These are phyloP conservation scores for Syritta pipiens DNA, from an alignment of 2,888 invertebrate genomes.

Conservation along the genomic window DNA sequence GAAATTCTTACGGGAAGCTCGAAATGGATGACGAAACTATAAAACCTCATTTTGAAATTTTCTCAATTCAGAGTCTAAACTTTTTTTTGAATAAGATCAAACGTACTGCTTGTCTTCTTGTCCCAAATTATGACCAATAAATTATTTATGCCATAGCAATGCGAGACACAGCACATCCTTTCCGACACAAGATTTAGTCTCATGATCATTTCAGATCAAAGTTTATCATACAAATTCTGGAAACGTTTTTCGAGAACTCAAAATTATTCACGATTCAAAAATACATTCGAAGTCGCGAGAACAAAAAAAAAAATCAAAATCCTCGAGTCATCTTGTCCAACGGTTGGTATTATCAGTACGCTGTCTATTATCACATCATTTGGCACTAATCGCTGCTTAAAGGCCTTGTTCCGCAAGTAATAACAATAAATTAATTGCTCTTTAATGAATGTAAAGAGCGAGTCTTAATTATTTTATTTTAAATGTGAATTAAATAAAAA, in stretches of 20 bases:
- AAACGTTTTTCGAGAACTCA: too few relatives aligned
- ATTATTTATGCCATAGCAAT: too few relatives aligned
- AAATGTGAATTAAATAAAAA: not conserved
- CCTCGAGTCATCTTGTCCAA: not conserved
- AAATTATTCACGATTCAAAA: not conserved
- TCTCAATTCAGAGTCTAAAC: too few relatives aligned
- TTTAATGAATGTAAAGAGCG: constrained; percentile 37
- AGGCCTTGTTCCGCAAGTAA: constrained; percentile 30
- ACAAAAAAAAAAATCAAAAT: not conserved
- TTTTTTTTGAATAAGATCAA: too few relatives aligned
- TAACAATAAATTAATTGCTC: constrained; percentile 45
- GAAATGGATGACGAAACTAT: too few relatives aligned
- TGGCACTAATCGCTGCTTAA: constrained; percentile 39
- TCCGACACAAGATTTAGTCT: too few relatives aligned
- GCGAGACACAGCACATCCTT: not conserved
- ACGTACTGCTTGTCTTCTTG: too few relatives aligned
- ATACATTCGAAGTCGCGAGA: too few relatives aligned
- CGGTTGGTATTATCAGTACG: constrained; percentile 11
- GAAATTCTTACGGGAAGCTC: too few relatives aligned
- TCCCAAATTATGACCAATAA: too few relatives aligned
- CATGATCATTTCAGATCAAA: constrained; percentile 4
- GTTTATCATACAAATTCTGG: too few relatives aligned
- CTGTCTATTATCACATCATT: constrained; percentile 24
- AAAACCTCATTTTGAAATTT: too few relatives aligned
- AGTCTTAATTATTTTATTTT: not conserved